Percentiles rank a stretch among this genome's conserved stretches.
These are phyloP conservation scores for Torymus tubicola DNA, from an alignment of 2,888 invertebrate species.

Conservation along the genomic window DNA sequence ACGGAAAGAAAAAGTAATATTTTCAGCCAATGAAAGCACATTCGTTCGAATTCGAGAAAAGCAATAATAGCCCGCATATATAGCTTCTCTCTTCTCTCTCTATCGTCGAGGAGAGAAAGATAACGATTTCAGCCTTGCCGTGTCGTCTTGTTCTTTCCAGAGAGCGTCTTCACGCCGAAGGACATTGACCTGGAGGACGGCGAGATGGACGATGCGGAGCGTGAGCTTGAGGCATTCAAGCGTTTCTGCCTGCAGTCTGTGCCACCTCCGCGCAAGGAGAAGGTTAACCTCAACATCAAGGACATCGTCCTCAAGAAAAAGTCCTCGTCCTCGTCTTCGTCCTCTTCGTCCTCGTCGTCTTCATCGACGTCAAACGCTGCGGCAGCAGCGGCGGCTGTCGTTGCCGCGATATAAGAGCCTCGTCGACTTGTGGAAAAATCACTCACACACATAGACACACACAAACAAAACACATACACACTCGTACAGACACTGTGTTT, in stretches of 20 bases:
- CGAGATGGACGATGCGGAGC: constrained; percentile 87
- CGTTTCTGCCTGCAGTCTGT: constrained; percentile 91
- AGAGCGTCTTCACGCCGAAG: constrained; percentile 88
- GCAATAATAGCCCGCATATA: too few relatives aligned
- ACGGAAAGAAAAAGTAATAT: too few relatives aligned
- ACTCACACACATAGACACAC: neutral
- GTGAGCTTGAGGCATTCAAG: constrained; percentile 92
- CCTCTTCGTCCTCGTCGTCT: constrained; percentile 69
- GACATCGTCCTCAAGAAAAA: constrained; percentile 85
- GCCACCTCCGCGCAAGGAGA: constrained; percentile 86
- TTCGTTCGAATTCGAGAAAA: too few relatives aligned
- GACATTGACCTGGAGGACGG: constrained; percentile 87
- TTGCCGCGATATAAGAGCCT: constrained; percentile 70
- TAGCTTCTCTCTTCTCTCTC: too few relatives aligned
- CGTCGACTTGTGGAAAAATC: too few relatives aligned
- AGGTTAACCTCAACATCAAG: constrained; percentile 88
- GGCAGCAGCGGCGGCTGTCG: constrained; percentile 68
- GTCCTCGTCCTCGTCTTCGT: constrained; percentile 68
- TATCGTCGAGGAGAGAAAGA: too few relatives aligned
- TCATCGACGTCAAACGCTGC: constrained; percentile 66
- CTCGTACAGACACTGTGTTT: constrained; percentile 2
- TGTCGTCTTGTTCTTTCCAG: constrained; percentile 68
- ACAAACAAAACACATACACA: constrained; percentile 1
- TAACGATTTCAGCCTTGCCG: too few relatives aligned
- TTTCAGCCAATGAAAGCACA: too few relatives aligned